These are phyloP conservation scores for Cheilosia impressa DNA, from an alignment of 2,888 invertebrate genomes.

Conservation along the genomic window DNA sequence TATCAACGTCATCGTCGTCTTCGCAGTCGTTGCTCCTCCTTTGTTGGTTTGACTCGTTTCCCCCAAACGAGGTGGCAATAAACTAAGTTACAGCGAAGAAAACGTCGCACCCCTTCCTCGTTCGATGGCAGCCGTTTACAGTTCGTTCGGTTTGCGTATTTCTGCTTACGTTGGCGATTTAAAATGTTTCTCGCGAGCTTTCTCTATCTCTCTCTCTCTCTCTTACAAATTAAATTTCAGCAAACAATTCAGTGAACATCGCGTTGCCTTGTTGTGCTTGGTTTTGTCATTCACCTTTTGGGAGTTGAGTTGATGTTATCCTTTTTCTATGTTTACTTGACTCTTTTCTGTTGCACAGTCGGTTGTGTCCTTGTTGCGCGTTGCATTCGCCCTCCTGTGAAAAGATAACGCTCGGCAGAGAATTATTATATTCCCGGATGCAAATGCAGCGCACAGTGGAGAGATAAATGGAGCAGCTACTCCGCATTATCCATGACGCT, in stretches of 20 bases:
- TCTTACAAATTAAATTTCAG: constrained; percentile 55
- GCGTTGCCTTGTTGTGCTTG: constrained; percentile 17
- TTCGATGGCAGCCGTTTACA: constrained; percentile 5
- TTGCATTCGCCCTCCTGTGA: not conserved
- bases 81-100: constrained; percentile 5
- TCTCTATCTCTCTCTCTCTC: not conserved
- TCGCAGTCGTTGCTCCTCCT: not conserved
- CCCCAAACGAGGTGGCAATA: constrained; percentile 35
- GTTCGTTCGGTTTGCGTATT: not conserved
- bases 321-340: constrained; percentile 53
- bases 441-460: constrained; percentile 40
- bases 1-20: constrained; percentile 46
- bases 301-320: constrained; percentile 39
- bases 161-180: constrained; percentile 34
- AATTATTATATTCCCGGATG: constrained; percentile 55
- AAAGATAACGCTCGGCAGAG: constrained; percentile 41
- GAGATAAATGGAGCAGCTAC: constrained; percentile 70
- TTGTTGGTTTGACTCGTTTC: constrained; percentile 22
- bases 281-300: constrained; percentile 2
- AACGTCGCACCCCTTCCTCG: not conserved
- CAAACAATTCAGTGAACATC: constrained; percentile 47
- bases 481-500: constrained; percentile 58
- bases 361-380: constrained; percentile 11
- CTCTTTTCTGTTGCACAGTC: constrained; percentile 16
- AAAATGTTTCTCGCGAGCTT: constrained; percentile 33